Evolutionary conservation across 37 sponge, comb jelly and placozoan species (phyloP).

Genomic region (Cliona cf. orientalis): DNA sequence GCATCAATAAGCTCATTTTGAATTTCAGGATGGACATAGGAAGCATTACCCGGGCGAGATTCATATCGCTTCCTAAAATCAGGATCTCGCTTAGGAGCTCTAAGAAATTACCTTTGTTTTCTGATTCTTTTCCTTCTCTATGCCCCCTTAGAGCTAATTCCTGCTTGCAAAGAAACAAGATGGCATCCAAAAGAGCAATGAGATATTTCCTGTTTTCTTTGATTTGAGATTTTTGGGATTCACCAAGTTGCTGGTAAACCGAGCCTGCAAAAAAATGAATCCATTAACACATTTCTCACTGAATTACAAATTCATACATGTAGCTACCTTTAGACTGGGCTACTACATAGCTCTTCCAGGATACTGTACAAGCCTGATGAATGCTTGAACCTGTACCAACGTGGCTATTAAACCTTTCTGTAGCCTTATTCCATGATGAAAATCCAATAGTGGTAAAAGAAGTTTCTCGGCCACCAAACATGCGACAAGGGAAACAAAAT

Average conservation of each 20-base stretch:
- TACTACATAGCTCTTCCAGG: background rate
- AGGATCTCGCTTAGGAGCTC: conserved; percentile 1
- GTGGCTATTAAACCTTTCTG: too few species aligned
- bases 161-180: background rate
- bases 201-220: background rate
- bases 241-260: conserved; percentile 1
- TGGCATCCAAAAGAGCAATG: background rate
- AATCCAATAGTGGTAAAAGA: background rate
- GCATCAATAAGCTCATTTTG: conserved; percentile 23
- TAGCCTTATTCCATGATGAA: conserved; percentile 6
- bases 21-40: conserved; percentile 15
- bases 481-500: conserved; percentile 1
- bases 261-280: too few species aligned
- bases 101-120: conserved; percentile 17
- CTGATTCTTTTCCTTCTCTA: conserved; percentile 4
- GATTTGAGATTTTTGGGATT: background rate
- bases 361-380: background rate
- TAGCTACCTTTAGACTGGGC: background rate
- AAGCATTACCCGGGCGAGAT: conserved; percentile 14
- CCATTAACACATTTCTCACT: too few species aligned
- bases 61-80: conserved; percentile 11
- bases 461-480: conserved; percentile 5
- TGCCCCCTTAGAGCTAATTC: too few species aligned
- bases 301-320: background rate
- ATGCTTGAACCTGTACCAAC: background rate